Percentiles rank a stretch among this genome's conserved stretches.
Conservation (phyloP, 2,797 vertebrate species). For the Lepilemur septentrionalis region DNA sequence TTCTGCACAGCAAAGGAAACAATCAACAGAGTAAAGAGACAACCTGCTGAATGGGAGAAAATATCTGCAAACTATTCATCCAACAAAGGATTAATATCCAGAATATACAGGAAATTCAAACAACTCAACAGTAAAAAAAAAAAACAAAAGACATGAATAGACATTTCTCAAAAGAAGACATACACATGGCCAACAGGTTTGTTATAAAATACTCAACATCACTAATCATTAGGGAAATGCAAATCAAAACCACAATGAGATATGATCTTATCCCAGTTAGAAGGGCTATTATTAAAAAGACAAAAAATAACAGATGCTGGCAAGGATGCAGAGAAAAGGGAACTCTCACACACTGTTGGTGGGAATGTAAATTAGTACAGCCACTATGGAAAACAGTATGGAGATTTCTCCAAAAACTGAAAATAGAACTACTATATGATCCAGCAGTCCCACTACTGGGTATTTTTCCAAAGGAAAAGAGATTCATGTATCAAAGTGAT, state of each 20-base stretch:
- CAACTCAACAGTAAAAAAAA: neutral
- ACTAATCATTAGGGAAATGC: neutral
- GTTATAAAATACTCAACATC: neutral
- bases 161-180: neutral
- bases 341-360: neutral
- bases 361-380: neutral
- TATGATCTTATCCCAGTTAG: neutral
- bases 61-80: neutral
- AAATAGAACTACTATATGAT: neutral
- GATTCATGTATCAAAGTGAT: neutral
- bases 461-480: neutral
- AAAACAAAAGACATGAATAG: neutral
- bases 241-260: neutral
- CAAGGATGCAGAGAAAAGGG: neutral
- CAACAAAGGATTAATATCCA: neutral
- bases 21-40: neutral
- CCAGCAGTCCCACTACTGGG: neutral
- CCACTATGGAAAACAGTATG: neutral
- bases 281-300: neutral
- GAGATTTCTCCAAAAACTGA: neutral
- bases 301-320: neutral
- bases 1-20: neutral
- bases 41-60: neutral
- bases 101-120: neutral
- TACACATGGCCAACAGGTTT: neutral